Evolutionary conservation across 64 coral and sea anemone species (phyloP).

Genomic region (Actinia tenebrosa): DNA sequence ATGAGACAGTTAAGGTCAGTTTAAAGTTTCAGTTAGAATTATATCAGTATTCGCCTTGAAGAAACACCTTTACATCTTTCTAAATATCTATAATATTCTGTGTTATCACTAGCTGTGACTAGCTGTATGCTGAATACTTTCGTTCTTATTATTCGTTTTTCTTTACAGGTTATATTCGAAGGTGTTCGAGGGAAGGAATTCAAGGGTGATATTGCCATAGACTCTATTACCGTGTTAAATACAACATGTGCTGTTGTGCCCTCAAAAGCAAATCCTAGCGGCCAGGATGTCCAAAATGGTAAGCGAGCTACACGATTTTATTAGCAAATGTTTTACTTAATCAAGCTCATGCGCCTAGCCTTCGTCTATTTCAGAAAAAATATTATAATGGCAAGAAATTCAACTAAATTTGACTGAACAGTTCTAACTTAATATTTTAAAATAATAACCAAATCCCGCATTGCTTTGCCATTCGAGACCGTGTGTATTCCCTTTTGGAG

Average conservation of each 20-base stretch:
- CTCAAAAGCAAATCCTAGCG: not conserved
- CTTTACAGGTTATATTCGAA: slow-evolving; percentile 15
- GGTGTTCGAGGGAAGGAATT: slow-evolving; percentile 19
- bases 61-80: too few species aligned
- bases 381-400: too few species aligned
- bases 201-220: slow-evolving; percentile 45
- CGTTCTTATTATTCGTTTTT: not conserved
- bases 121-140: too few species aligned
- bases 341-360: not conserved
- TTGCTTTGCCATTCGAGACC: too few species aligned
- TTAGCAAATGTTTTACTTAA: not conserved
- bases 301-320: not conserved
- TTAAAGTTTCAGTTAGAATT: not conserved
- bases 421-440: too few species aligned
- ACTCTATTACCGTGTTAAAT: slow-evolving; percentile 20
- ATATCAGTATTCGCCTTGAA: too few species aligned
- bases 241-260: not conserved
- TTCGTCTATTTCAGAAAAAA: too few species aligned
- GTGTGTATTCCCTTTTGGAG: too few species aligned
- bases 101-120: too few species aligned
- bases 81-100: too few species aligned
- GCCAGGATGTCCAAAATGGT: not conserved
- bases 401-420: too few species aligned
- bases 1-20: not conserved
- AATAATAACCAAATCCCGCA: too few species aligned